Conservation (phyloP, 2,113 vertebrate genomes). For the Silurus asotus region DNA sequence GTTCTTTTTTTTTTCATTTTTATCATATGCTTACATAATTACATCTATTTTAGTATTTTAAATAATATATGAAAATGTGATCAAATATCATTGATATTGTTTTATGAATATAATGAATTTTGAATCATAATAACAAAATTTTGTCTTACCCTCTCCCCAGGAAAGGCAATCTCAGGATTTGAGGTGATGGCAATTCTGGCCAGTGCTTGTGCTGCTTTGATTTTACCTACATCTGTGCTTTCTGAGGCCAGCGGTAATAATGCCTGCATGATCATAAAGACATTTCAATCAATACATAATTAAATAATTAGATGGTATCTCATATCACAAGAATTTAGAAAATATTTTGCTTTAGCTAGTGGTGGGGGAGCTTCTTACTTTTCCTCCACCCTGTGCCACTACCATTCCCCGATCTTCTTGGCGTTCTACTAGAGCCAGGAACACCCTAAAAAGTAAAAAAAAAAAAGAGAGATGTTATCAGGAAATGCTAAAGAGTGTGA, state of each 20-base stretch:
- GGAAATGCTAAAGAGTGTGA: not conserved
- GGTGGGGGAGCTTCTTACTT: slow-evolving; percentile 75
- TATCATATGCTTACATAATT: not conserved
- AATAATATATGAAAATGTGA: not conserved
- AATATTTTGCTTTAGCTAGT: not conserved
- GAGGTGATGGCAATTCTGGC: slow-evolving; percentile 96
- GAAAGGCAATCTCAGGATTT: slow-evolving; percentile 93
- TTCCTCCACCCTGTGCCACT: slow-evolving; percentile 95
- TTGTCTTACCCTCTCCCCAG: slow-evolving; percentile 85
- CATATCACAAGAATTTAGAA: not conserved
- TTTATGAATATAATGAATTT: too few species aligned
- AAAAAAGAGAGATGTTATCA: slow-evolving; percentile 3
- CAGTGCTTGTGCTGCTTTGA: slow-evolving; percentile 91
- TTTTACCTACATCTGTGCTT: slow-evolving; percentile 87
- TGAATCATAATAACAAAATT: not conserved
- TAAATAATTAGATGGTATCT: not conserved
- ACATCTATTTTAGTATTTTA: not conserved
- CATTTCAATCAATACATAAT: not conserved
- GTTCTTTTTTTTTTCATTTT: too few species aligned
- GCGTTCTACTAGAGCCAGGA: slow-evolving; percentile 89
- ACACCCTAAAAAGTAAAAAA: slow-evolving; percentile 75
- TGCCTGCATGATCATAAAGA: slow-evolving; percentile 70
- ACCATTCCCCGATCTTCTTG: slow-evolving; percentile 87
- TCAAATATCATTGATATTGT: too few species aligned
- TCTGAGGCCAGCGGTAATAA: slow-evolving; percentile 89